phyloP scores from a whole-genome alignment of 2,113 vertebrate genomes.

The Poeciliopsis occidentalis region DNA sequence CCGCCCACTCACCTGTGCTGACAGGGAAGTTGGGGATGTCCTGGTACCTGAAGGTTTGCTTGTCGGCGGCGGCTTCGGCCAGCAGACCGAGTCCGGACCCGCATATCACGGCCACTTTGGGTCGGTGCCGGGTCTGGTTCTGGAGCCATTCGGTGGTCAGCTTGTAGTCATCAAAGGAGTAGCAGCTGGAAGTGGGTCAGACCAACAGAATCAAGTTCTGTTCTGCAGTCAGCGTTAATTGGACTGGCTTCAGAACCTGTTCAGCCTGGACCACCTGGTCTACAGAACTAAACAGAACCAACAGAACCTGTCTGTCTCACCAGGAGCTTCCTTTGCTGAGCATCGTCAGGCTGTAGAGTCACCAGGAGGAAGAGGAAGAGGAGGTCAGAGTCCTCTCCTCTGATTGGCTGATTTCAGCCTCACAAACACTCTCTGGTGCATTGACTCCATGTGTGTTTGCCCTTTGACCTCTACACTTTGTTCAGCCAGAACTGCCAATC shows the following conservation, averaged over 20 bases:
- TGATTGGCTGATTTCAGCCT: constrained; percentile 27
- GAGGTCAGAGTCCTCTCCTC: neutral
- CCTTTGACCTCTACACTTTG: constrained; percentile 35
- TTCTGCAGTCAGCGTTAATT: neutral
- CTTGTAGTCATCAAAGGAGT: constrained; percentile 75
- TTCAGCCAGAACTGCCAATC: neutral
- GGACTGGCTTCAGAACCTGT: too few relatives aligned
- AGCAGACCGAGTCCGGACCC: constrained; percentile 76
- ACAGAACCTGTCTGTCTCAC: constrained; percentile 46
- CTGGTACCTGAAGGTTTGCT: constrained; percentile 72
- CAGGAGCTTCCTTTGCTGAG: constrained; percentile 70
- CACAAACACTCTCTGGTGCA: constrained; percentile 9
- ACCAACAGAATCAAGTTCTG: neutral
- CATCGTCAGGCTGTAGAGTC: constrained; percentile 44
- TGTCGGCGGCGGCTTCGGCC: constrained; percentile 62
- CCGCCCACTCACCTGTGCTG: constrained; percentile 71
- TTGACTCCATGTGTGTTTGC: constrained; percentile 15
- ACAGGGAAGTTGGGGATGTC: constrained; percentile 81
- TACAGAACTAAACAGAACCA: neutral
- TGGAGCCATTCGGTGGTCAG: constrained; percentile 76
- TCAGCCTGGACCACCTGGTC: too few relatives aligned
- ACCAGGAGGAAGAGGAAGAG: neutral
- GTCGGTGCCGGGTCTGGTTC: constrained; percentile 67
- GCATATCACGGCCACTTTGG: constrained; percentile 75
- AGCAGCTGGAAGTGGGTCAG: constrained; percentile 56